A percentile compares a stretch with the other conserved stretches of the same genome.
These are phyloP conservation scores for Oncorhynchus kisutch DNA, from an alignment of 2,113 vertebrate genomes.

Conservation along the genomic window DNA sequence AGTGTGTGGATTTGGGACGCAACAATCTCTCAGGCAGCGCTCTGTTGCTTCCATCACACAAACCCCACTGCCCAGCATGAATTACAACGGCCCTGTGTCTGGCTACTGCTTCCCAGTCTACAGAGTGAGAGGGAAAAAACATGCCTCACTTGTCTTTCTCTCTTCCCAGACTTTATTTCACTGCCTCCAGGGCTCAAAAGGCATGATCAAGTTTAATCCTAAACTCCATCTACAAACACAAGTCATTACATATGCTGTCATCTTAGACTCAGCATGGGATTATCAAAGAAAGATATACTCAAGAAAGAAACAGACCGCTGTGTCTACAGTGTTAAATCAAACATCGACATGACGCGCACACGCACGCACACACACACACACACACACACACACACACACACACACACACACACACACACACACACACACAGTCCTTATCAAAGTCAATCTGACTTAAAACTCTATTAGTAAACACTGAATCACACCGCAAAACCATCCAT, in stretches of 20 bases:
- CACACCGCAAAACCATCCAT: constrained; percentile 21
- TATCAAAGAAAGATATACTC: constrained; percentile 54
- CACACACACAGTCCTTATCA: constrained; percentile 24
- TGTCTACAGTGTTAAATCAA: constrained; percentile 58
- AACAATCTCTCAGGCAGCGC: constrained; percentile 99
- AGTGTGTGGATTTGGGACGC: constrained; percentile 81
- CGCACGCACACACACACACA: too few relatives aligned
- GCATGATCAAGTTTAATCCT: constrained; percentile 66
- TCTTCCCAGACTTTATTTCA: constrained; percentile 64
- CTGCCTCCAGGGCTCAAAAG: constrained; percentile 72
- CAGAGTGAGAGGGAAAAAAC: constrained; percentile 70
- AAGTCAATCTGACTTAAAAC: constrained; percentile 35
- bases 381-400: too few relatives aligned
- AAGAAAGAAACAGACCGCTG: constrained; percentile 49
- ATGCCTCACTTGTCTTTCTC: constrained; percentile 84
- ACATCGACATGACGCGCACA: not conserved
- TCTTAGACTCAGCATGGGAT: constrained; percentile 60
- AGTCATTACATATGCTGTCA: constrained; percentile 55
- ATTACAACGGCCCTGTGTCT: constrained; percentile 97
- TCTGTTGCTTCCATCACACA: constrained; percentile 98
- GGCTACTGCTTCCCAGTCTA: constrained; percentile 84
- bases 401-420: too few relatives aligned
- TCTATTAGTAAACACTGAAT: not conserved
- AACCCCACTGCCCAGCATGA: constrained; percentile 98
- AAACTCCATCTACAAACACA: constrained; percentile 73